Base-by-base conservation (phyloP, 2,888 invertebrate genomes). In the Willowsia nigromaculata region DNA sequence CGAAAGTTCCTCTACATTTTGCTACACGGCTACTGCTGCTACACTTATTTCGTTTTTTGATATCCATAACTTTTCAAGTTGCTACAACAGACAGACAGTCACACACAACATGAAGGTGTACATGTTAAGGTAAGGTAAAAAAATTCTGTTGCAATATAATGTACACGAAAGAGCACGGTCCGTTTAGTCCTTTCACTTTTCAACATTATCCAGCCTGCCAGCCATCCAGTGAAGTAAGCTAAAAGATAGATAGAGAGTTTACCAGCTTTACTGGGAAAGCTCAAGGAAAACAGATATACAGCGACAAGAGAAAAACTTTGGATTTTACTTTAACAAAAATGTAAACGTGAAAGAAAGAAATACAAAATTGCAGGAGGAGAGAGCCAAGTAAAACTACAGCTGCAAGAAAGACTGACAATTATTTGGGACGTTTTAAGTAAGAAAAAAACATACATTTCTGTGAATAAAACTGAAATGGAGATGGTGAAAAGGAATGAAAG, bases 121-220 rank as follows among this genome's bases (percentile, higher is more conserved):
- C 2, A 13, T 13, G 2, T 5, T 1, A 22, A 56, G 22, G 22
- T 5, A 22, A 22, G 53, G 53, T 56, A 56, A 56, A 22, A 56
- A 6, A 37, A 37, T 68, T 37, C 18, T n/a, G 43, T 1, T 4
- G 53, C 18, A 22, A 56, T 22, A 56, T 3, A 56, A 56, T 65
- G 15, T 71, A 71, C 22, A 71, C 40, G 43, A 37, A 59, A 59
- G 47, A 76, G 43, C 47, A 76, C 62, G 85, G 76, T 62, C 85
- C 85, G 85, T 85, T 85, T 85, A 62, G 59, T 62, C 76, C 62
- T 76, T 85, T 80, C 80, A 80, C 78, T 86, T 85, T 80, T 86
- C 65, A 86, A 53, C 80, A 78, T 80, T 68, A 80, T 78, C 78
- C 86, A 86, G 80, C 80, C 80, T 80, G 78, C 80, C 80, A 86